Conservation (phyloP, 2,888 invertebrate genomes). For the Phyllotreta striolata region DNA sequence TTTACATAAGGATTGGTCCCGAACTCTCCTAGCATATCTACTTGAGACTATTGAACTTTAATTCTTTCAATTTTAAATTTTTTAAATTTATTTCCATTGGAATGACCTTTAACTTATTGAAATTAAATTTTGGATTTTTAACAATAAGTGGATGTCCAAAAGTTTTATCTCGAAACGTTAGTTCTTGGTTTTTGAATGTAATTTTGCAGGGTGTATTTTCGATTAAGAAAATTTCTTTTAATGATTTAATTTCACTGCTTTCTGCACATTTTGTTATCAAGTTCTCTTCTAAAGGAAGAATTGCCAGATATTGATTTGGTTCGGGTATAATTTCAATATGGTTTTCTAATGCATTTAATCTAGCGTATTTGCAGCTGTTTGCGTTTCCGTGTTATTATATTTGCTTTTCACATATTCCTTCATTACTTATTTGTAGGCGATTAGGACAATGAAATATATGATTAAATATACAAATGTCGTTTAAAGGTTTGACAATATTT, state of each 20-base stretch:
- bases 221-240: too few species aligned
- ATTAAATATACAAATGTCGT: constrained; percentile 25
- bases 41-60: too few species aligned
- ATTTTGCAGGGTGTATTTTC: constrained; percentile 1
- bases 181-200: constrained; percentile 13
- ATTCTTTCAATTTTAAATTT: too few species aligned
- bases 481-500: constrained; percentile 28
- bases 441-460: constrained; percentile 31
- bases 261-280: constrained; percentile 10
- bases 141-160: constrained; percentile 26
- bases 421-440: constrained; percentile 3
- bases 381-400: constrained; percentile 2
- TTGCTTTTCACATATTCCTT: constrained; percentile 1
- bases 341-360: constrained; percentile 17
- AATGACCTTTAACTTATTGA: background rate
- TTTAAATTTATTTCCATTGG: too few species aligned
- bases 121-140: constrained; percentile 13
- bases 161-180: constrained; percentile 7
- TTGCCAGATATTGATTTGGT: constrained; percentile 27
- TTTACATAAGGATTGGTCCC: too few species aligned
- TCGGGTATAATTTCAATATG: constrained; percentile 31
- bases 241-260: constrained; percentile 8
- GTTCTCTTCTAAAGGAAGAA: too few species aligned
- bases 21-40: too few species aligned
- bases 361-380: background rate